phyloP scores from a whole-genome alignment of 1,140 invertebrate genomes.

The Rhizoglyphus robini region DNA sequence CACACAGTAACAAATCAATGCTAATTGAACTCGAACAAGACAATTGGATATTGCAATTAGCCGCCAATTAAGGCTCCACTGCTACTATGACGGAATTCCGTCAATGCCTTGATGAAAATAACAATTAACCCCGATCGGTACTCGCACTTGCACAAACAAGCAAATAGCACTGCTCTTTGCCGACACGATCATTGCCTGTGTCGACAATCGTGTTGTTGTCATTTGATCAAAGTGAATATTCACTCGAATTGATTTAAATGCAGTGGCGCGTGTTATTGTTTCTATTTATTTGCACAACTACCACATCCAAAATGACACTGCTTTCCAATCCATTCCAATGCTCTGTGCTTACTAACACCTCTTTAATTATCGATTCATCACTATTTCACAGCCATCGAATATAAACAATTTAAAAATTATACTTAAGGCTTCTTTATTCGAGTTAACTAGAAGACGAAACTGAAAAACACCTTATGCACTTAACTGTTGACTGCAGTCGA shows the following conservation, averaged over 20 bases:
- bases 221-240: background rate
- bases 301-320: too few species aligned
- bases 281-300: too few species aligned
- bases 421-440: too few species aligned
- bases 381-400: too few species aligned
- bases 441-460: too few species aligned
- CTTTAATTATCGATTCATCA: too few species aligned
- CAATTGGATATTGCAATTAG: constrained; percentile 6
- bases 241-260: background rate
- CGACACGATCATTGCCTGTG: background rate
- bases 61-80: background rate
- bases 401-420: too few species aligned
- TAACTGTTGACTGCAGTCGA: too few species aligned
- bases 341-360: too few species aligned
- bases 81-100: background rate
- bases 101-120: constrained; percentile 11
- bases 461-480: too few species aligned
- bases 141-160: background rate
- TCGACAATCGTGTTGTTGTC: background rate
- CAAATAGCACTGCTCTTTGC: background rate
- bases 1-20: background rate
- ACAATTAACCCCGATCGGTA: background rate
- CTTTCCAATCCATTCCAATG: too few species aligned
- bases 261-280: background rate
- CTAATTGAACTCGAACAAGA: background rate